Conservation (phyloP, 2,113 vertebrate genomes). For the Eira barbara region DNA sequence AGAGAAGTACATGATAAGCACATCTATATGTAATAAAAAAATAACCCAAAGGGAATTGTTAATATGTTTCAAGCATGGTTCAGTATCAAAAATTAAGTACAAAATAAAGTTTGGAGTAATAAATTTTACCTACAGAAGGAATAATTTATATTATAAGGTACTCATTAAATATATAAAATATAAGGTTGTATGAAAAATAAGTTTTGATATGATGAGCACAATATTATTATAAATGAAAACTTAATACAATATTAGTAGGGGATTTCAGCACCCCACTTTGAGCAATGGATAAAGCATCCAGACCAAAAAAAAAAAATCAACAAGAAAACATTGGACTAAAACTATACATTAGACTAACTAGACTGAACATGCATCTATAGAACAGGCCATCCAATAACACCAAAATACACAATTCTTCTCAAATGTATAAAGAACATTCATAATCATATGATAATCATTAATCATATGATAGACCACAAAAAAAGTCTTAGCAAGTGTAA, state of each 20-base stretch:
- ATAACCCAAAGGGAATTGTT: constrained; percentile 8
- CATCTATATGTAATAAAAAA: not conserved
- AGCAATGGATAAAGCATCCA: not conserved
- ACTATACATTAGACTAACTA: not conserved
- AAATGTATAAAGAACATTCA: not conserved
- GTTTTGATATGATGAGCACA: constrained; percentile 7
- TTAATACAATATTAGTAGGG: not conserved
- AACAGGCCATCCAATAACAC: not conserved
- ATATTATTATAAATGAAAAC: not conserved
- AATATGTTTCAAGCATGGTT: constrained; percentile 25
- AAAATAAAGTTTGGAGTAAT: not conserved
- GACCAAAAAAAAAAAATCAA: not conserved
- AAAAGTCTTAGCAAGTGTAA: not conserved
- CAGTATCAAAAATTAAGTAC: not conserved
- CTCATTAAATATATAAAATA: not conserved
- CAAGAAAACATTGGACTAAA: not conserved
- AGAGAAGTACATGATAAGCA: not conserved
- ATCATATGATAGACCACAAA: not conserved
- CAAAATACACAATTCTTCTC: not conserved
- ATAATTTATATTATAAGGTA: constrained; percentile 2
- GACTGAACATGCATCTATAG: not conserved
- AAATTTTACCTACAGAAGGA: constrained; percentile 7
- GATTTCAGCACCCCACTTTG: not conserved
- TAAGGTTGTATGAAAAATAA: not conserved
- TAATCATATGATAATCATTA: not conserved